A percentile compares a stretch with the other conserved stretches of the same genome.
phyloP scores from a whole-genome alignment of 2,888 invertebrate species.

The Trissolcus brochymenae region DNA sequence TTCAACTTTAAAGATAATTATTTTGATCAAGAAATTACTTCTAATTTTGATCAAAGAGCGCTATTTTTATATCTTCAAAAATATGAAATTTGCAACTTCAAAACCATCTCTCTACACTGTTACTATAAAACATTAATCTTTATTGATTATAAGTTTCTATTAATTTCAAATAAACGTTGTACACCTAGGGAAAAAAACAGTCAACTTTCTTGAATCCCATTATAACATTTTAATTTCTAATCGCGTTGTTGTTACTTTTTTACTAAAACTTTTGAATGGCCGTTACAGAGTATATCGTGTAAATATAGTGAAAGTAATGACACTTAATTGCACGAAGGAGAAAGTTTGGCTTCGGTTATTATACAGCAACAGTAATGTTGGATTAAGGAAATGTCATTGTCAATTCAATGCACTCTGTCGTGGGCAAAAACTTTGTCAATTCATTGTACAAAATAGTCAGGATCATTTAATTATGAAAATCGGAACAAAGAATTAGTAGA shows the following conservation, averaged over 20 bases:
- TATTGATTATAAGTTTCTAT: too few species aligned
- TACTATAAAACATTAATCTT: too few species aligned
- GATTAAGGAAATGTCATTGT: constrained; percentile 22
- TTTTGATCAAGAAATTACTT: too few species aligned
- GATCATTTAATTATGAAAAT: not conserved
- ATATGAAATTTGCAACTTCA: too few species aligned
- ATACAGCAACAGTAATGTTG: constrained; percentile 11
- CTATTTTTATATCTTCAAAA: too few species aligned
- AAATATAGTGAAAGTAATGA: constrained; percentile 26
- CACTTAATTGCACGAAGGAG: constrained; percentile 27
- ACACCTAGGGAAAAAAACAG: not conserved
- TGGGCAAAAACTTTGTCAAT: not conserved
- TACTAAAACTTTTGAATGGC: not conserved
- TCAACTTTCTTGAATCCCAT: not conserved
- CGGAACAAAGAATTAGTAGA: not conserved
- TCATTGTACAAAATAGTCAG: not conserved
- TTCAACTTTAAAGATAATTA: too few species aligned
- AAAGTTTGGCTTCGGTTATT: constrained; percentile 18
- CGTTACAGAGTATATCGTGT: constrained; percentile 6
- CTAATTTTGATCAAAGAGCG: too few species aligned
- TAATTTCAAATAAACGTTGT: too few species aligned
- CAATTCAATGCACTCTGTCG: constrained; percentile 2
- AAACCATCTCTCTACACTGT: too few species aligned
- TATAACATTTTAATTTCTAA: constrained; percentile 3
- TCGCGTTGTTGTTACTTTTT: not conserved